These are phyloP conservation scores for Willowsia nigromaculata DNA, from an alignment of 2,888 invertebrate species.

Conservation along the genomic window DNA sequence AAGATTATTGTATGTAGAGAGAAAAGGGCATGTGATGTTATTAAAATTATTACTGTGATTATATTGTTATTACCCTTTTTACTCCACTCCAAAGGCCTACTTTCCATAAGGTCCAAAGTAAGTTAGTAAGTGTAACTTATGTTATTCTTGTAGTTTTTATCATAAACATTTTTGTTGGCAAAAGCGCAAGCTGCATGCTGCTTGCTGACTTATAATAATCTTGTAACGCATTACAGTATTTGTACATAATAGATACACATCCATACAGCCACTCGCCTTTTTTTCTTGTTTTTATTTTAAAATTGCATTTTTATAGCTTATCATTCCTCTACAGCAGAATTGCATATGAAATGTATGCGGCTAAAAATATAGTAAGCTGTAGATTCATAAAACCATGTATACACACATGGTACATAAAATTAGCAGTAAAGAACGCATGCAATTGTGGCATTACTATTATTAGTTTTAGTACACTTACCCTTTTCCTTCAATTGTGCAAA, in stretches of 20 bases:
- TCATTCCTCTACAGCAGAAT: background rate
- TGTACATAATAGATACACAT: background rate
- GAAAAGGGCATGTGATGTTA: slow-evolving; percentile 11
- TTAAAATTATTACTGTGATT: slow-evolving; percentile 46
- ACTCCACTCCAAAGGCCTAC: slow-evolving; percentile 43
- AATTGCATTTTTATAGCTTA: background rate
- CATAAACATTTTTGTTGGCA: slow-evolving; percentile 32
- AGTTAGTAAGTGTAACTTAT: slow-evolving; percentile 9
- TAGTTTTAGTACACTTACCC: background rate
- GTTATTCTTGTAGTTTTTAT: slow-evolving; percentile 8
- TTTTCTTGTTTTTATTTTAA: slow-evolving; percentile 4
- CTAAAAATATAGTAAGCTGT: too few species aligned
- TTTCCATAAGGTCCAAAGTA: slow-evolving; percentile 25
- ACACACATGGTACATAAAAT: background rate
- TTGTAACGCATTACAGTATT: background rate
- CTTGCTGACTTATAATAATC: background rate
- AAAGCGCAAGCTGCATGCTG: background rate
- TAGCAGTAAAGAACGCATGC: background rate
- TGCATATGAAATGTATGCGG: background rate
- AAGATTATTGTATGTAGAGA: background rate
- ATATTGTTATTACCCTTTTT: slow-evolving; percentile 44
- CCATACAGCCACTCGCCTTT: background rate
- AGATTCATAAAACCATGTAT: background rate
- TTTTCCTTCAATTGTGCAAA: background rate
- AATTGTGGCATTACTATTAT: background rate